Evolutionary conservation across 1,140 invertebrate genomes (phyloP).

Genomic region (Calycopis cecrops): DNA sequence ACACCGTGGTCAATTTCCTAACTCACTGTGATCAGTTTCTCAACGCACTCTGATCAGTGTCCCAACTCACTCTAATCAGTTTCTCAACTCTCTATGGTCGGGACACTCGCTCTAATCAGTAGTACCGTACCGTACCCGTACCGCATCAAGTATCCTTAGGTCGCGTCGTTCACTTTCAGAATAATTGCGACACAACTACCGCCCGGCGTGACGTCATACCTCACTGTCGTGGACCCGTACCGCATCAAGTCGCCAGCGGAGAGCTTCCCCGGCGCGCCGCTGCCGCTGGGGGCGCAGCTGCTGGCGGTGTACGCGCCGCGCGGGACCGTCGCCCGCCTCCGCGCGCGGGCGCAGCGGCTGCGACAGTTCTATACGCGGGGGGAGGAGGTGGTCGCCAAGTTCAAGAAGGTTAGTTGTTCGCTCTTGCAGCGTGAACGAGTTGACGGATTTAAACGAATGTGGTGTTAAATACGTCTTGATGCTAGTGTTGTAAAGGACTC

Average conservation of each 20-base stretch:
- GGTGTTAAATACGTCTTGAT: no score
- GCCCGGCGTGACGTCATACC: conserved; percentile 82
- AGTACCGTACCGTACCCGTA: no score
- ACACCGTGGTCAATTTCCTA: no score
- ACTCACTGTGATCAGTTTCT: no score
- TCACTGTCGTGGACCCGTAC: conserved; percentile 88
- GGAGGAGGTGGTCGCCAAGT: conserved; percentile 51
- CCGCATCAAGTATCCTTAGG: no score
- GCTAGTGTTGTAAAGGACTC: no score
- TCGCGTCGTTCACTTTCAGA: conserved; percentile 62
- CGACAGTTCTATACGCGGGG: conserved; percentile 53
- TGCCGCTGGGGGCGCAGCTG: conserved; percentile 86
- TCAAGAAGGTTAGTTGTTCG: conserved; percentile 49
- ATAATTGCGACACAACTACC: conserved; percentile 86
- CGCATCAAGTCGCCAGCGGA: conserved; percentile 87
- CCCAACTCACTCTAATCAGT: no score
- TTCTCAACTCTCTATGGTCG: no score
- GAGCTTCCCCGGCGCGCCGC: conserved; percentile 78
- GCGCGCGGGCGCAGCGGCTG: conserved; percentile 57
- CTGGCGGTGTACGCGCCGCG: conserved; percentile 83
- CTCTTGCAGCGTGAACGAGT: no score
- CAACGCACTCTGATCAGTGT: no score
- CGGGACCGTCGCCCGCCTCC: conserved; percentile 76
- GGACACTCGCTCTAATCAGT: no score
- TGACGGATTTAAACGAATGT: no score